phyloP scores from a whole-genome alignment of 2,888 invertebrate species.

The Cataglyphis rosenhaueri region DNA sequence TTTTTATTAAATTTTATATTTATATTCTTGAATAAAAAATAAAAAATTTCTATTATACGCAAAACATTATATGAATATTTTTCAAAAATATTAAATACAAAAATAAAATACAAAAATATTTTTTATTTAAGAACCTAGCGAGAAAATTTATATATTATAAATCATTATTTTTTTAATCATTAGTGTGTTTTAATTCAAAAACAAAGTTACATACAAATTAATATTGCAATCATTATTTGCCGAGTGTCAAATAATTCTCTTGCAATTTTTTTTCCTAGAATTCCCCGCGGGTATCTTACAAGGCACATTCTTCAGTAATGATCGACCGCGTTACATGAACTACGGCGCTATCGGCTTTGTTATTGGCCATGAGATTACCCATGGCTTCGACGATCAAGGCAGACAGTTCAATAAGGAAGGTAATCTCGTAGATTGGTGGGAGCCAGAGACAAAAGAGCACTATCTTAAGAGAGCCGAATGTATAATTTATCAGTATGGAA shows the following conservation, averaged over 20 bases:
- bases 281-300: slow-evolving; percentile 94
- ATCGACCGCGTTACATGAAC: slow-evolving; percentile 96
- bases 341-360: slow-evolving; percentile 96
- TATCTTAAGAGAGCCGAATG: slow-evolving; percentile 95
- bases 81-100: too few species aligned
- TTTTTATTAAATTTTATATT: not conserved
- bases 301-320: slow-evolving; percentile 95
- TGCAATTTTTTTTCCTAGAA: slow-evolving; percentile 55
- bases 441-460: slow-evolving; percentile 91
- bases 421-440: slow-evolving; percentile 98
- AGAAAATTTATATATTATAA: not conserved
- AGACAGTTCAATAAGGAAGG: slow-evolving; percentile 97
- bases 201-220: not conserved
- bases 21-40: slow-evolving; percentile 3
- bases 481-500: slow-evolving; percentile 97
- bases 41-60: not conserved
- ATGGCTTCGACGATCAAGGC: slow-evolving; percentile 95
- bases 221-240: not conserved
- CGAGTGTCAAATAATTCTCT: not conserved
- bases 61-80: not conserved
- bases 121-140: not conserved
- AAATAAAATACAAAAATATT: not conserved
- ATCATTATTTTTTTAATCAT: not conserved
- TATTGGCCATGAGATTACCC: slow-evolving; percentile 97
- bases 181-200: not conserved